phyloP scores from a whole-genome alignment of 2,797 vertebrate species.

The Graptemys geographica region DNA sequence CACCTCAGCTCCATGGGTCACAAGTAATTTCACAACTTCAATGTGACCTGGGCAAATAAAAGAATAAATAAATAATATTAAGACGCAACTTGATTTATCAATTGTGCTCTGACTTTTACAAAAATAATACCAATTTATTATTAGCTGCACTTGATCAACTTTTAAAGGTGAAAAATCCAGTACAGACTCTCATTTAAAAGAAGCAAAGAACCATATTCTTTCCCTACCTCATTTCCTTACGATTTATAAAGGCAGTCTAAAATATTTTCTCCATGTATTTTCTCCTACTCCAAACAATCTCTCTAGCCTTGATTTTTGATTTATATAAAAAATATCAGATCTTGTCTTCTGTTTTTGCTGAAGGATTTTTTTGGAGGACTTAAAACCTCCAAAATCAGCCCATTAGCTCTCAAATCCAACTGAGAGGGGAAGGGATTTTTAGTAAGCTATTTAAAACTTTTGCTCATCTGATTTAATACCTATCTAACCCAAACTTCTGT shows the following conservation, averaged over 20 bases:
- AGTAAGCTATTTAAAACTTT: not conserved
- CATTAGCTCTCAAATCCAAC: not conserved
- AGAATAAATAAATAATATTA: conserved; percentile 13
- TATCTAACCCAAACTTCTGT: not conserved
- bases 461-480: not conserved
- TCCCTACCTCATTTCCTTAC: not conserved
- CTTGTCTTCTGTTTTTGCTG: not conserved
- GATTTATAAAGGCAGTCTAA: not conserved
- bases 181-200: not conserved
- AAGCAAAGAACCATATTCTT: not conserved
- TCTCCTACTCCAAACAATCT: not conserved
- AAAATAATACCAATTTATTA: not conserved
- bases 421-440: not conserved
- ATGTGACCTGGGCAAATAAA: conserved; percentile 89
- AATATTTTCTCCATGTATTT: not conserved
- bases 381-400: no score
- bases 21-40: conserved; percentile 96
- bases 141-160: not conserved
- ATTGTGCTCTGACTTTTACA: not conserved
- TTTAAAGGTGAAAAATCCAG: not conserved
- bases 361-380: not conserved
- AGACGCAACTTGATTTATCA: not conserved
- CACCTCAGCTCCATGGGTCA: conserved; percentile 95
- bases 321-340: not conserved
- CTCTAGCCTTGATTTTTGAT: not conserved